Base-by-base conservation (phyloP, 2,113 vertebrate genomes). In the Pao palembangensis region DNA sequence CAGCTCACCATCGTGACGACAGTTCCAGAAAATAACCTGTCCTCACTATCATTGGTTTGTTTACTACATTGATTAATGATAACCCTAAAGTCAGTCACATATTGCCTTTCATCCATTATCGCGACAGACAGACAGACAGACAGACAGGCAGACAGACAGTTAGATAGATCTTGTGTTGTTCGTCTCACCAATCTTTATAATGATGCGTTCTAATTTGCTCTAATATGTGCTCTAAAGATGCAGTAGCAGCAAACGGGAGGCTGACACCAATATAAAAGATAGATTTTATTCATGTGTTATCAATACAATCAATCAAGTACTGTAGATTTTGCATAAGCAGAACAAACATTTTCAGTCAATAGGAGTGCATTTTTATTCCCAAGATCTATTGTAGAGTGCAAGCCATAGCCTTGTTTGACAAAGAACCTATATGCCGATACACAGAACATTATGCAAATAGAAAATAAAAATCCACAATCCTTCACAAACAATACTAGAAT, bases 241-340 rank as follows among this genome's bases (percentile, higher is more conserved):
- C 6, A 52, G 17, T 4, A 43, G 5, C 58, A 17, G 75, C n/a
- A 61, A 72, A 83, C 25, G 2, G 11, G 43, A 79, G 21, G 13
- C 48, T 18, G 55, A 75, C 69, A 75, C 73, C 50, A 49, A 57
- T 51, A 19, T 88, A 86, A 67, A 87, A 85, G 87, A 88, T 80
- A 87, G 82, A 83, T 87, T 97, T 98, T 97, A 97, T 95, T 97
- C 93, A 93, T 85, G 90, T 89, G 84, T 87, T 91, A 91, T 94
- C 93, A 94, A 90, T 94, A 95, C 91, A 93, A 93, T 94, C 91
- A 93, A 93, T 94, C 93, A 93, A 90, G 90, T 93, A 91, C 86
- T 92, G 92, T 82, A 92, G 88, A 93, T 94, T 93, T 93, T 91
- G 82, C 91, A 94, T 89, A 86, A 92, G 93, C 86, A 92, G 89